Evolutionary conservation across 2,888 invertebrate genomes (phyloP).

Genomic region (Hydraecia micacea): DNA sequence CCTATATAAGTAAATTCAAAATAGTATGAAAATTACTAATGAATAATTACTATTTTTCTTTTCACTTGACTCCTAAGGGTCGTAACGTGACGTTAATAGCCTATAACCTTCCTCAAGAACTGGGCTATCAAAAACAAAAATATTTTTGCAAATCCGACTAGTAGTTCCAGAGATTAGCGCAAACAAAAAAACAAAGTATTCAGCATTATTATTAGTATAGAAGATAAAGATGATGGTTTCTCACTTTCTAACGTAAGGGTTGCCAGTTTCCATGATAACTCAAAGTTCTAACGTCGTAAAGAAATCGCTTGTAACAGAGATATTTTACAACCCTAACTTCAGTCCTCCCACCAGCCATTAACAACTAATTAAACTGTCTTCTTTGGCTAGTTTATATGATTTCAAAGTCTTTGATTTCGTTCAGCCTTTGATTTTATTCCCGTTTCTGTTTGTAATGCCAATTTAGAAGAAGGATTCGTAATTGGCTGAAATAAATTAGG

Average conservation of each 20-base stretch:
- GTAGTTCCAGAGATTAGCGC: background rate
- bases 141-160: background rate
- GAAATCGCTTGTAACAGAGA: background rate
- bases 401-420: slow-evolving; percentile 34
- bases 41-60: background rate
- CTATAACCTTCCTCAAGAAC: too few species aligned
- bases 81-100: too few species aligned
- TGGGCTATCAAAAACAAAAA: background rate
- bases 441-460: slow-evolving; percentile 44
- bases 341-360: background rate
- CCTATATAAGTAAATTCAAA: background rate
- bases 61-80: background rate
- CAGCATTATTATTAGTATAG: background rate
- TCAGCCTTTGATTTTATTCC: slow-evolving; percentile 47
- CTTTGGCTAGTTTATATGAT: slow-evolving; percentile 28
- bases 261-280: background rate
- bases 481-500: slow-evolving; percentile 47
- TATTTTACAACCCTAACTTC: background rate
- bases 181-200: background rate
- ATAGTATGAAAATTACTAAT: background rate
- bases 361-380: slow-evolving; percentile 11
- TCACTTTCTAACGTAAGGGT: background rate
- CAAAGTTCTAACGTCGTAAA: background rate
- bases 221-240: background rate
- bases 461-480: slow-evolving; percentile 40